Conservation (phyloP, 2,113 vertebrate species). For the Sinocyclocheilus anophthalmus region DNA sequence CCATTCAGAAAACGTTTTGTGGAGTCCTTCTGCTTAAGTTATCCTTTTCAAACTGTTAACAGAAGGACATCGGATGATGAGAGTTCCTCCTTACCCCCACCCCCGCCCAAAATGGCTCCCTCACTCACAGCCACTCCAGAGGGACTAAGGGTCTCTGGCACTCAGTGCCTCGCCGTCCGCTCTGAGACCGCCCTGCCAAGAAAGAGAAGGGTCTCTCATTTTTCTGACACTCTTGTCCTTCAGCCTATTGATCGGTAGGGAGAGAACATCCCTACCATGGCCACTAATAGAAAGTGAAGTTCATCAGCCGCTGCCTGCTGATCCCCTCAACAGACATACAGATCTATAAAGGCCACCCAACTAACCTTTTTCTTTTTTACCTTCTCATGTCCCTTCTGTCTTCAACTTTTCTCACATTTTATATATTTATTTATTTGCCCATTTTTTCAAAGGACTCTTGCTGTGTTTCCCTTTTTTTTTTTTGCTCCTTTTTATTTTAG, state of each 20-base stretch:
- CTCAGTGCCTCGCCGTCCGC: constrained; percentile 44
- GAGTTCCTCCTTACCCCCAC: constrained; percentile 9
- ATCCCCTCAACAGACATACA: constrained; percentile 63
- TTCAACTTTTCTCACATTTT: constrained; percentile 40
- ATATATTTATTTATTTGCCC: constrained; percentile 17
- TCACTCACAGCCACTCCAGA: constrained; percentile 61
- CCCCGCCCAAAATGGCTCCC: constrained; percentile 58
- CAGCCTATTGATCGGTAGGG: constrained; percentile 77
- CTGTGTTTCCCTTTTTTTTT: constrained; percentile 11
- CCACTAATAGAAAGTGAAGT: constrained; percentile 79
- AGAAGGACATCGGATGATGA: constrained; percentile 23
- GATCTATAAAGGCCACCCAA: constrained; percentile 75
- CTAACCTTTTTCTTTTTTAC: constrained; percentile 69
- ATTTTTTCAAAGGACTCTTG: background rate
- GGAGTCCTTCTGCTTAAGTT: constrained; percentile 24
- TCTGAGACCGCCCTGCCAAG: constrained; percentile 45
- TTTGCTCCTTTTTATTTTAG: constrained; percentile 1
- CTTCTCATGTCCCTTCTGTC: constrained; percentile 49
- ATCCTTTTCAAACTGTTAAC: constrained; percentile 49
- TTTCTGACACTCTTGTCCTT: constrained; percentile 80
- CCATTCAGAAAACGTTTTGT: constrained; percentile 17
- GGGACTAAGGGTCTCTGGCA: constrained; percentile 52
- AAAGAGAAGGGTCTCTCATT: constrained; percentile 71
- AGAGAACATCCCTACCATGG: constrained; percentile 66
- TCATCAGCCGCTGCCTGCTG: constrained; percentile 69